Conservation (phyloP, 2,797 vertebrate species). For the Alosa sapidissima region DNA sequence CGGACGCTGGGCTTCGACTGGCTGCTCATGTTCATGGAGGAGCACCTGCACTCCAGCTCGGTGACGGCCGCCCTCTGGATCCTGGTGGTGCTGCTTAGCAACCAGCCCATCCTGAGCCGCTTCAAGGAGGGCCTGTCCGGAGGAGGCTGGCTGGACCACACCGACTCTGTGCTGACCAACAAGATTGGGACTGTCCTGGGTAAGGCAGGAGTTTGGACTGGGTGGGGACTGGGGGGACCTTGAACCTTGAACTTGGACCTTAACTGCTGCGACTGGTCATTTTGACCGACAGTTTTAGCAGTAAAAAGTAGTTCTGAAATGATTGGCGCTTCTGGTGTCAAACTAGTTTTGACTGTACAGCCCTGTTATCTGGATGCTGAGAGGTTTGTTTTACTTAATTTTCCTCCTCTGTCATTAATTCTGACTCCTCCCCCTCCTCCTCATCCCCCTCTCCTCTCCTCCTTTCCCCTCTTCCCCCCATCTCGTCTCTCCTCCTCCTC, state of each 20-base stretch:
- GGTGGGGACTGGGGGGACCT: too few species aligned
- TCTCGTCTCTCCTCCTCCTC: neutral
- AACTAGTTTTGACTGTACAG: neutral
- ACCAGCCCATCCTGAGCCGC: constrained; percentile 87
- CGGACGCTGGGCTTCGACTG: constrained; percentile 94
- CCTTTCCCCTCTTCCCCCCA: too few species aligned
- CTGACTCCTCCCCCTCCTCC: neutral
- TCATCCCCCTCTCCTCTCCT: neutral
- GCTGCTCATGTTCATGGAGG: constrained; percentile 97
- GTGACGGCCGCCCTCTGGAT: constrained; percentile 94
- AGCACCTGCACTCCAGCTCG: constrained; percentile 91
- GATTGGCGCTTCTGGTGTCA: too few species aligned
- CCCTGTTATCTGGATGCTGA: too few species aligned
- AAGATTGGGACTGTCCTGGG: constrained; percentile 98
- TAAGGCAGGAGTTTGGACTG: constrained; percentile 65
- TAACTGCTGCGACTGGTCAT: too few species aligned
- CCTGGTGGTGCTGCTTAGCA: constrained; percentile 91
- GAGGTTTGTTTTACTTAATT: too few species aligned
- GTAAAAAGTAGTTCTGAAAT: too few species aligned
- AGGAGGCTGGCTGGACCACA: constrained; percentile 98
- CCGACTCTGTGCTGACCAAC: constrained; percentile 94
- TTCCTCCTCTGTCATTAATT: too few species aligned
- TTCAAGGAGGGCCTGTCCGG: constrained; percentile 95
- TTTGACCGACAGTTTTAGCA: too few species aligned
- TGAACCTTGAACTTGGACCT: too few species aligned